Evolutionary conservation across 37 sponge, comb jelly and placozoan species (phyloP).

Genomic region (Theonella swinhoei): DNA sequence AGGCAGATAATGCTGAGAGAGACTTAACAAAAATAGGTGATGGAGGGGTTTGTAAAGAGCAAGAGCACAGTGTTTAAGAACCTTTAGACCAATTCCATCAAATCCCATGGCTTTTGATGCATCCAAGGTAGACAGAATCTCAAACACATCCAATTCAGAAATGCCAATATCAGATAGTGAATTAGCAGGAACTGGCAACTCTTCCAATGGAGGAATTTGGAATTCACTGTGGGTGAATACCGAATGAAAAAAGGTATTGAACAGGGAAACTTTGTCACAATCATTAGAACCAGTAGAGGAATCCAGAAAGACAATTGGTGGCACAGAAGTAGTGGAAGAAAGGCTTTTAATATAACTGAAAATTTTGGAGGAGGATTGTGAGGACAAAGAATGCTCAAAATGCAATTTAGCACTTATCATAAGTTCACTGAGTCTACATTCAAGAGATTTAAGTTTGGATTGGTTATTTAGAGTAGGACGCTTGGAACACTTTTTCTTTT

Average conservation of each 20-base stretch:
- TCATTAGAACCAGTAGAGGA: background rate
- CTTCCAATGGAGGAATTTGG: too few relatives aligned
- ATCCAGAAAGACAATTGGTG: background rate
- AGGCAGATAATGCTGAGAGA: constrained; percentile 7
- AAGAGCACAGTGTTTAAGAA: constrained; percentile 15
- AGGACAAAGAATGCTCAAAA: background rate
- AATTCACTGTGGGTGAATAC: too few relatives aligned
- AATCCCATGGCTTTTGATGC: constrained; percentile 18
- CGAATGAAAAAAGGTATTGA: too few relatives aligned
- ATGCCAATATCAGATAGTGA: background rate
- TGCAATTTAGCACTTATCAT: background rate
- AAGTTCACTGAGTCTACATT: background rate
- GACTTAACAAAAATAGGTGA: background rate
- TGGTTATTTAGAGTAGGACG: background rate
- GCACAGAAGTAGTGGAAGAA: background rate
- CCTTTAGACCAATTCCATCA: constrained; percentile 29
- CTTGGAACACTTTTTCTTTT: background rate
- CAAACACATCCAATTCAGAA: background rate
- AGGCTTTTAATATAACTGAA: background rate
- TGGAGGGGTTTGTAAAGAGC: background rate
- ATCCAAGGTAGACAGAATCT: background rate
- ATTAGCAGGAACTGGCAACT: background rate
- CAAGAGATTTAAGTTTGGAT: background rate
- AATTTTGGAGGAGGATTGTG: background rate
- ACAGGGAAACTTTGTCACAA: too few relatives aligned